Evolutionary conservation across 2,113 vertebrate genomes (phyloP).

Genomic region (Hemichromis elongatus): DNA sequence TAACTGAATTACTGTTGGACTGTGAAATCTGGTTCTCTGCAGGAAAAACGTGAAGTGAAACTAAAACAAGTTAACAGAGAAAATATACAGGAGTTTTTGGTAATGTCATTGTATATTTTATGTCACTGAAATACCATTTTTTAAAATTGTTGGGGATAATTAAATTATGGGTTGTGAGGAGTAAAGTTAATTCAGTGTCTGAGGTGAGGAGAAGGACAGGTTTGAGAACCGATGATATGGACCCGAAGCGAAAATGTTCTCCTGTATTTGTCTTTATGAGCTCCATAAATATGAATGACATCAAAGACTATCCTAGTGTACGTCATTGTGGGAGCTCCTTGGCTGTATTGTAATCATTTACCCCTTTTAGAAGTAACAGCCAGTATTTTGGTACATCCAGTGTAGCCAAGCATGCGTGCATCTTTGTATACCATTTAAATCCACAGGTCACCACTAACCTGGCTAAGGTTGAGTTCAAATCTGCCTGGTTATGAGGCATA

Average conservation of each 20-base stretch:
- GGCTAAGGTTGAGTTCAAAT: background rate
- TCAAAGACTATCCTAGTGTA: background rate
- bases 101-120: accelerated
- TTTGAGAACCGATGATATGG: background rate
- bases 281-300: background rate
- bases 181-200: background rate
- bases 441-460: accelerated
- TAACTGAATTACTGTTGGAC: background rate
- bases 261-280: background rate
- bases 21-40: background rate
- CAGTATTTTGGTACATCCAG: background rate
- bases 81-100: background rate
- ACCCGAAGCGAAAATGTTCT: background rate
- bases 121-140: accelerated
- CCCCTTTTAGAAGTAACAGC: background rate
- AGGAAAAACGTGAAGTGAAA: background rate
- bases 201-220: background rate
- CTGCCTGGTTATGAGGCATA: background rate
- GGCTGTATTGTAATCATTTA: background rate
- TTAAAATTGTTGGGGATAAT: accelerated
- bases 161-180: background rate
- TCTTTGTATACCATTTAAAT: background rate
- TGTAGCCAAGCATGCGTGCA: background rate
- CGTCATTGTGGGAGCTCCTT: background rate
- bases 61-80: background rate